phyloP scores from a whole-genome alignment of 2,888 invertebrate genomes.

The Polydrusus tereticollis region DNA sequence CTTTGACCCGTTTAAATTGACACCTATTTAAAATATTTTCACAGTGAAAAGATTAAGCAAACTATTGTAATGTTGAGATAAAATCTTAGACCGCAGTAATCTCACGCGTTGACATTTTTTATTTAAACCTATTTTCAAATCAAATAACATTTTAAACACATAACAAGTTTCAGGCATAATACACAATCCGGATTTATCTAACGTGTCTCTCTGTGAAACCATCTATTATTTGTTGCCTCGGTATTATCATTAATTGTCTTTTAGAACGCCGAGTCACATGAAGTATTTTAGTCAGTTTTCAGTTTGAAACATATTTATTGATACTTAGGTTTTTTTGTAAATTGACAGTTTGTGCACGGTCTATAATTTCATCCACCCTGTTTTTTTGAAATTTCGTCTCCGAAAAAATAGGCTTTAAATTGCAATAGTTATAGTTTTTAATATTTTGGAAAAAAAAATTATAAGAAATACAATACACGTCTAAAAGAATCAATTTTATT shows the following conservation, averaged over 20 bases:
- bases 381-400: too few species aligned
- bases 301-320: too few species aligned
- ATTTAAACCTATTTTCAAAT: conserved; percentile 29
- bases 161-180: conserved; percentile 7
- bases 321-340: too few species aligned
- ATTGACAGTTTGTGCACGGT: too few species aligned
- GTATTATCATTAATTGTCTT: conserved; percentile 16
- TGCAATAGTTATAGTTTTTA: too few species aligned
- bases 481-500: too few species aligned
- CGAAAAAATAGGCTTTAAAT: too few species aligned
- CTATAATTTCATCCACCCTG: too few species aligned
- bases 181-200: conserved; percentile 13
- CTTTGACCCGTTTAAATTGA: conserved; percentile 43
- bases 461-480: too few species aligned
- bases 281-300: too few species aligned
- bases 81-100: conserved; percentile 22
- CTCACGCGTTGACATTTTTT: conserved; percentile 33
- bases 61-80: conserved; percentile 27
- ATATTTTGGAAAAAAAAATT: too few species aligned
- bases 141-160: conserved; percentile 19
- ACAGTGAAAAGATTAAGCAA: conserved; percentile 29
- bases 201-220: neutral
- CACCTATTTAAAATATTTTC: conserved; percentile 45
- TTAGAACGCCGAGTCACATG: too few species aligned
- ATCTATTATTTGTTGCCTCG: conserved; percentile 14